phyloP scores from a whole-genome alignment of 2,888 invertebrate genomes.

The Artemia sinica region DNA sequence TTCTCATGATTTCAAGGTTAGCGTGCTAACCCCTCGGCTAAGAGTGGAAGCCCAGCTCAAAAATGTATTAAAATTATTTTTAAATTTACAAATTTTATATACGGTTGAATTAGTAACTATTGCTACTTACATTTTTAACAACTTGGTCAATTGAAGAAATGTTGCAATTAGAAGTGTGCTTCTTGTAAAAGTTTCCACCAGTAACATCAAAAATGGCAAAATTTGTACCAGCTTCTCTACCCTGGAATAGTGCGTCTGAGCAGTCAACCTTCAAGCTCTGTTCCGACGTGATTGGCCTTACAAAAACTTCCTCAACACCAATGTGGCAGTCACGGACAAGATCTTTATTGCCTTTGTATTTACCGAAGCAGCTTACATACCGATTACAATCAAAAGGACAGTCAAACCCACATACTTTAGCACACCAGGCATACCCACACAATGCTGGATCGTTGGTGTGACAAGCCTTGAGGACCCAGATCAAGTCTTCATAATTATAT shows the following conservation, averaged over 20 bases:
- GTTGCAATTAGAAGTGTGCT: slow-evolving; percentile 9
- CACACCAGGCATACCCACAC: slow-evolving; percentile 13
- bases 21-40: too few species aligned
- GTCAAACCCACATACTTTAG: background rate
- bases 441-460: background rate
- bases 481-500: background rate
- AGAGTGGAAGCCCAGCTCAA: too few species aligned
- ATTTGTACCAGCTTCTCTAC: slow-evolving; percentile 12
- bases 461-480: background rate
- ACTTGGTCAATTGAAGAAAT: background rate
- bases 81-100: too few species aligned
- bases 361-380: background rate
- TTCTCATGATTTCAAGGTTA: too few species aligned
- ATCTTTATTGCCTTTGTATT: background rate
- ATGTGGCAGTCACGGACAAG: slow-evolving; percentile 3
- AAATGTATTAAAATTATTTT: too few species aligned
- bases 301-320: slow-evolving; percentile 3
- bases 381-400: background rate
- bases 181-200: background rate
- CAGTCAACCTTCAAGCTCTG: background rate
- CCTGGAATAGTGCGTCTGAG: background rate
- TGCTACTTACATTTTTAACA: slow-evolving; percentile 2
- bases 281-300: background rate
- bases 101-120: too few species aligned
- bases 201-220: background rate